These are phyloP conservation scores for Rambutsinella grinnellia DNA, from an alignment of 2,888 invertebrate genomes.

Conservation along the genomic window DNA sequence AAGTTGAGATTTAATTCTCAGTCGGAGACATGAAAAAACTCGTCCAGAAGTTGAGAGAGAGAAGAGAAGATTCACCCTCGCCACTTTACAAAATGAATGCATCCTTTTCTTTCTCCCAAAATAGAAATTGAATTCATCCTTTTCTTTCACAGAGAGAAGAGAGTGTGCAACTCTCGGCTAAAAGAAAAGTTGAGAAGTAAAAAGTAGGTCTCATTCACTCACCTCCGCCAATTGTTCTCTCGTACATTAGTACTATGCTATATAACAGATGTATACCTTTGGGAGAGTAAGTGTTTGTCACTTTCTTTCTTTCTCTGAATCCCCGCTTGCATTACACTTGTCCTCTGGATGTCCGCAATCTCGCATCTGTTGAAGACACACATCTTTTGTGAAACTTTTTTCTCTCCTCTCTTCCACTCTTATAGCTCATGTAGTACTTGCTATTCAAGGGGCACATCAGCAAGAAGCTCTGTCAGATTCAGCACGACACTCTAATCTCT, in stretches of 20 bases:
- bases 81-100: not conserved
- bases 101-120: constrained; percentile 6
- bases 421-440: too few relatives aligned
- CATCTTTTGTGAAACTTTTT: too few relatives aligned
- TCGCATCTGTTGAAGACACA: too few relatives aligned
- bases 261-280: constrained; percentile 1
- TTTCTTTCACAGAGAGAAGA: not conserved
- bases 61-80: not conserved
- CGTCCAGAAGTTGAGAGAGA: not conserved
- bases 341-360: too few relatives aligned
- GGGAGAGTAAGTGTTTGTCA: constrained; percentile 19
- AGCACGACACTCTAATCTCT: too few relatives aligned
- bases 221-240: constrained; percentile 26
- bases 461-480: too few relatives aligned
- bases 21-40: not conserved
- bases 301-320: constrained; percentile 3
- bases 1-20: not conserved
- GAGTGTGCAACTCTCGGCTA: not conserved
- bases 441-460: too few relatives aligned
- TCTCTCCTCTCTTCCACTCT: too few relatives aligned
- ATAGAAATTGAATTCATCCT: constrained; percentile 3
- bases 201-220: constrained; percentile 11
- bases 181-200: constrained; percentile 44
- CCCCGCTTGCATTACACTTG: too few relatives aligned
- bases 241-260: not conserved